A percentile compares a stretch with the other conserved stretches of the same genome.
These are phyloP conservation scores for Coboldia fuscipes DNA, from an alignment of 1,140 invertebrate genomes.

Conservation along the genomic window DNA sequence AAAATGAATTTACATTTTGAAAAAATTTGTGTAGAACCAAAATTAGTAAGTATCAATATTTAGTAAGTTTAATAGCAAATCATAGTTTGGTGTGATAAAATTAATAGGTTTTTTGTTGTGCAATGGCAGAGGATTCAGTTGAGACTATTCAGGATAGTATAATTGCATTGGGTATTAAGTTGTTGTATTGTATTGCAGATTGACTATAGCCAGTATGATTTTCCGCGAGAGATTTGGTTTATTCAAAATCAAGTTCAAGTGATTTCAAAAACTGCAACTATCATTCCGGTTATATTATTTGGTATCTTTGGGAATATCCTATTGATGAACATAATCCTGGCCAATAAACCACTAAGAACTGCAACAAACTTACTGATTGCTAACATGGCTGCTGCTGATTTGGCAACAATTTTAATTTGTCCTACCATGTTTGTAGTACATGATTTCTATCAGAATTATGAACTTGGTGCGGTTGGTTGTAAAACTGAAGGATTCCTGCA, in stretches of 20 bases:
- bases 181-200: too few species aligned
- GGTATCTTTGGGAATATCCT: slow-evolving; percentile 50
- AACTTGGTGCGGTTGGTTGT: slow-evolving; percentile 43
- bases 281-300: slow-evolving; percentile 35
- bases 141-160: too few species aligned
- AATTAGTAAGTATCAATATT: too few species aligned
- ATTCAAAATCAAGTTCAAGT: slow-evolving; percentile 31
- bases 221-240: slow-evolving; percentile 37
- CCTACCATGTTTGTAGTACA: slow-evolving; percentile 45
- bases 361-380: slow-evolving; percentile 59
- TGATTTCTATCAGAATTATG: slow-evolving; percentile 53
- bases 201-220: slow-evolving; percentile 22
- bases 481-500: slow-evolving; percentile 44
- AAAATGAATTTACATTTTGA: too few species aligned
- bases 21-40: too few species aligned
- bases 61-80: too few species aligned
- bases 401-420: slow-evolving; percentile 48
- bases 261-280: slow-evolving; percentile 30
- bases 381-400: slow-evolving; percentile 57
- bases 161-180: too few species aligned
- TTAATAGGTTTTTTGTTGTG: too few species aligned
- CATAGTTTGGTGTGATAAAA: too few species aligned
- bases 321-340: slow-evolving; percentile 41
- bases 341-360: slow-evolving; percentile 43
- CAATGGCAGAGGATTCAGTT: too few species aligned